phyloP scores from a whole-genome alignment of 2,797 vertebrate genomes.

The Coranthus polyacanthus region DNA sequence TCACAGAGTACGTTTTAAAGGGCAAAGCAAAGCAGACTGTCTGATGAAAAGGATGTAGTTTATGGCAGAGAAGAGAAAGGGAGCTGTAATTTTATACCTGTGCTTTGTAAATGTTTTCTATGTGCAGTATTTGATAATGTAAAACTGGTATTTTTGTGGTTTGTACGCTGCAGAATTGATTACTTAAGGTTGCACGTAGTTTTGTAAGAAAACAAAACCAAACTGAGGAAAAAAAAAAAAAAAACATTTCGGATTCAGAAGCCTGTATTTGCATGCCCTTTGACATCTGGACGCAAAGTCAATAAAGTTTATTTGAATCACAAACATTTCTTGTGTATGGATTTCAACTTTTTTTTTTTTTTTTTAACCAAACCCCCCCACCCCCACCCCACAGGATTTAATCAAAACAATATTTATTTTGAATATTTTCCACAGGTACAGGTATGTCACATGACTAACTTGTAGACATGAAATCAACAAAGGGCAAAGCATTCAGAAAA shows the following conservation, averaged over 20 bases:
- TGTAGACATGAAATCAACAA: constrained; percentile 45
- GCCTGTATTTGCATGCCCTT: constrained; percentile 99
- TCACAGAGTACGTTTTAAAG: constrained; percentile 51
- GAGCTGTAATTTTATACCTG: constrained; percentile 93
- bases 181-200: constrained; percentile 93
- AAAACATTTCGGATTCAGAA: constrained; percentile 84
- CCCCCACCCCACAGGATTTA: constrained; percentile 27
- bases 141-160: constrained; percentile 95
- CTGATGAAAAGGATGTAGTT: constrained; percentile 56
- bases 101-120: constrained; percentile 96
- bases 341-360: too few relatives aligned
- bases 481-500: constrained; percentile 47
- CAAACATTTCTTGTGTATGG: constrained; percentile 25
- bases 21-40: constrained; percentile 55
- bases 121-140: constrained; percentile 98
- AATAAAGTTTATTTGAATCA: constrained; percentile 94
- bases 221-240: constrained; percentile 67
- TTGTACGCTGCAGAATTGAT: constrained; percentile 96
- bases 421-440: constrained; percentile 60
- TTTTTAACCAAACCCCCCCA: too few relatives aligned
- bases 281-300: constrained; percentile 91
- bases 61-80: constrained; percentile 61
- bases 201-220: constrained; percentile 88
- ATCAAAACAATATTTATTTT: constrained; percentile 75
- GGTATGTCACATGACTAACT: constrained; percentile 56